phyloP scores from a whole-genome alignment of 2,797 vertebrate genomes.

The Eutrigla gurnardus region DNA sequence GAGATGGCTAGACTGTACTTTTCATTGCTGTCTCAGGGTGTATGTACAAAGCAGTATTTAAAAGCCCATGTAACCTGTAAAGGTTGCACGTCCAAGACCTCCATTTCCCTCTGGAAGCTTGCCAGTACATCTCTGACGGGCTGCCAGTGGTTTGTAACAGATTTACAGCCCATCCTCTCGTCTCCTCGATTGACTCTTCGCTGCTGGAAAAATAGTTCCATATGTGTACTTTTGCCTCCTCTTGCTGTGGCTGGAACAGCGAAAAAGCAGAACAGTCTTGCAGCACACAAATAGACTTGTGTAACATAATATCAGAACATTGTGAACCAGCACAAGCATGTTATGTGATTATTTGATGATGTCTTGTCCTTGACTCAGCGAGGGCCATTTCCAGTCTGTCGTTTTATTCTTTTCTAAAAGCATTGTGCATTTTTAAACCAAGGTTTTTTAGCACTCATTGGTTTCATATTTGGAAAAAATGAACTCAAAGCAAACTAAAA shows the following conservation, averaged over 20 bases:
- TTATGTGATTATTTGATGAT: constrained; percentile 36
- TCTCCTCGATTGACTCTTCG: constrained; percentile 63
- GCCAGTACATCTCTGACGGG: constrained; percentile 54
- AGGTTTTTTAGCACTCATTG: neutral
- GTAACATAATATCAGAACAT: constrained; percentile 72
- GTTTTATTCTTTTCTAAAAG: neutral
- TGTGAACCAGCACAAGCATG: constrained; percentile 46
- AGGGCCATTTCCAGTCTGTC: neutral
- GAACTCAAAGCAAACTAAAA: constrained; percentile 10
- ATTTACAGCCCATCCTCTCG: constrained; percentile 63
- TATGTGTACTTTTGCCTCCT: constrained; percentile 58
- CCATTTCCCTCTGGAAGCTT: constrained; percentile 35
- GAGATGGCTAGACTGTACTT: constrained; percentile 1
- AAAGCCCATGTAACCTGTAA: constrained; percentile 44
- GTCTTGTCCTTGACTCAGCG: constrained; percentile 4
- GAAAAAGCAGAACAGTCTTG: constrained; percentile 59
- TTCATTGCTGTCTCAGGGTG: constrained; percentile 23
- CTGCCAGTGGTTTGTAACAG: constrained; percentile 60
- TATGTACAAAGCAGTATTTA: constrained; percentile 33
- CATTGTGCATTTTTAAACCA: neutral
- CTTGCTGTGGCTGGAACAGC: constrained; percentile 45
- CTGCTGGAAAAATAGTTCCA: constrained; percentile 75
- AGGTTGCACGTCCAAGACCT: constrained; percentile 37
- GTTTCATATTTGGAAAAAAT: neutral
- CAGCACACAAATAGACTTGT: constrained; percentile 72